Evolutionary conservation across 1,140 invertebrate genomes (phyloP).

Genomic region (Papilio glaucus): DNA sequence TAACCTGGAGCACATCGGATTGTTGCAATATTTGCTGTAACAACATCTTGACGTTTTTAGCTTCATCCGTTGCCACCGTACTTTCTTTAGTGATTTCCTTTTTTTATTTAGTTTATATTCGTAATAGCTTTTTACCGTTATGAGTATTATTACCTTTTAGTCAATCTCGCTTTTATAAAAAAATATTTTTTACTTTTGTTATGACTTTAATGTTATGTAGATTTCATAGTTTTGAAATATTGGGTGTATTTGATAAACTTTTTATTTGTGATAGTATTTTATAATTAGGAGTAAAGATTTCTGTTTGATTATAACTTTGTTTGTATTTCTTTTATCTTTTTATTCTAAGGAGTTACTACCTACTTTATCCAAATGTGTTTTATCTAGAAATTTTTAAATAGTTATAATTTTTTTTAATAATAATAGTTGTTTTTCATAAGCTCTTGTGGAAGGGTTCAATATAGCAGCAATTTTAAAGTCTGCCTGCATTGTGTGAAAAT

Average conservation of each 20-base stretch:
- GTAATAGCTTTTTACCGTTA: neutral
- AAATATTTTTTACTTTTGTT: neutral
- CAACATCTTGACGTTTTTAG: conserved; percentile 49
- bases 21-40: conserved; percentile 25
- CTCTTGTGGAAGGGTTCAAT: no score
- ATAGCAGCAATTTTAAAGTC: no score
- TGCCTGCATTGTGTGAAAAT: no score
- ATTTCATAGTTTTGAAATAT: neutral
- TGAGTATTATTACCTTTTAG: neutral
- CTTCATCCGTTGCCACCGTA: conserved; percentile 44
- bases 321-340: conserved; percentile 14
- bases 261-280: conserved; percentile 1
- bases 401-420: no score
- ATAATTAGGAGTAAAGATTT: neutral
- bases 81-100: conserved; percentile 29
- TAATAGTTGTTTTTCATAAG: no score
- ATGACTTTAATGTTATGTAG: neutral
- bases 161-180: neutral
- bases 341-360: neutral
- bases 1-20: conserved; percentile 38
- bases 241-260: no score
- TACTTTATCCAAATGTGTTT: no score
- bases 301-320: neutral
- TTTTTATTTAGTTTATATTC: conserved; percentile 18
- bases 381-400: no score